Conservation (phyloP, 2,888 invertebrate species). For the Parthenolecanium corni region DNA sequence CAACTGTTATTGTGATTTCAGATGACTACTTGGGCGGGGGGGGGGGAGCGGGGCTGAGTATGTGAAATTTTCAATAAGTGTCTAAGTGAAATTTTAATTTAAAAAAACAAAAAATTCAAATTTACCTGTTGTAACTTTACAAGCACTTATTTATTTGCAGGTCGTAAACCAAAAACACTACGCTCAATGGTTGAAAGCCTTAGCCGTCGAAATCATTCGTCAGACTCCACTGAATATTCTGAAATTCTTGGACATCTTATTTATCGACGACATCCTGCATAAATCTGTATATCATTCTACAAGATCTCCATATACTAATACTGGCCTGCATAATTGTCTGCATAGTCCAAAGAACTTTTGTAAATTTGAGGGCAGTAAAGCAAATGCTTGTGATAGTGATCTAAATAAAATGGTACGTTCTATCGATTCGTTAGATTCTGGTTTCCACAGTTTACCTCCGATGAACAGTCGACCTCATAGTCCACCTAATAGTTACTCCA, state of each 20-base stretch:
- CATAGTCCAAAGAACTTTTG: not conserved
- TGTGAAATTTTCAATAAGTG: too few species aligned
- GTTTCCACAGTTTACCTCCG: conserved; percentile 9
- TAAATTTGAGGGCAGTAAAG: not conserved
- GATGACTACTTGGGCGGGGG: too few species aligned
- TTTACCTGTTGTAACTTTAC: too few species aligned
- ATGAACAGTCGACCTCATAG: not conserved
- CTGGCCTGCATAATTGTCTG: too few species aligned
- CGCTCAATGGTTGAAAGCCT: conserved; percentile 60
- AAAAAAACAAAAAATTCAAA: too few species aligned
- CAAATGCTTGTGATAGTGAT: not conserved
- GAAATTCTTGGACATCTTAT: conserved; percentile 52
- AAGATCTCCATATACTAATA: not conserved
- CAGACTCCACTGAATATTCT: conserved; percentile 59
- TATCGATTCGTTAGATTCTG: conserved; percentile 7
- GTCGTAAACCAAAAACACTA: conserved; percentile 56
- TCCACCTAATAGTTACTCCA: not conserved
- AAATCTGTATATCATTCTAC: not conserved
- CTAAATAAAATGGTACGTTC: not conserved
- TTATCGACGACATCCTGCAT: conserved; percentile 41
- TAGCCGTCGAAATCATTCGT: conserved; percentile 60
- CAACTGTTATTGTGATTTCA: too few species aligned
- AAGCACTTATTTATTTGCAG: too few species aligned
- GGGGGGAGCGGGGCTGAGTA: too few species aligned
- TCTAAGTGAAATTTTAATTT: too few species aligned